phyloP scores from a whole-genome alignment of 1,140 invertebrate species.

The Pemphigus obesinymphae region DNA sequence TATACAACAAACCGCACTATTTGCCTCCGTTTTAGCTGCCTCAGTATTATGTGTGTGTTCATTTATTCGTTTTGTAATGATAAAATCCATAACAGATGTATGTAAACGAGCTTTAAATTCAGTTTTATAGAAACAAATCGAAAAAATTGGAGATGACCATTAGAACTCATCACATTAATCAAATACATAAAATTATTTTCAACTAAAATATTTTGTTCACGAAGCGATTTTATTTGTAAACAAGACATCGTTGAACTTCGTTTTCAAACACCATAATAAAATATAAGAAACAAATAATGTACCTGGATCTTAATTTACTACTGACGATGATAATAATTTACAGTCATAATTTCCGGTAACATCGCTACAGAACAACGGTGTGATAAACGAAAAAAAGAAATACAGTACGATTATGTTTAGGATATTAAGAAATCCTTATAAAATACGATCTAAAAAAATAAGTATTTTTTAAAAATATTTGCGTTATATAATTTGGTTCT shows the following conservation, averaged over 20 bases:
- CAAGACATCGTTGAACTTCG: neutral
- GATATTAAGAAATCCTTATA: too few relatives aligned
- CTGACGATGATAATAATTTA: neutral
- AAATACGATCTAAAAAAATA: too few relatives aligned
- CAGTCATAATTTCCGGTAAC: neutral
- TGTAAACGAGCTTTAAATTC: neutral
- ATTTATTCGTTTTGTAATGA: neutral
- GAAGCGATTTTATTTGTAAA: neutral
- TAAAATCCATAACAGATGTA: neutral
- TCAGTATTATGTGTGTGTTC: neutral
- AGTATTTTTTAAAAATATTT: too few relatives aligned
- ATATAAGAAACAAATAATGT: neutral
- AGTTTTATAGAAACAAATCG: neutral
- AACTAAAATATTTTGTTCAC: neutral
- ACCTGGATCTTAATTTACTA: neutral
- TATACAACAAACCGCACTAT: neutral
- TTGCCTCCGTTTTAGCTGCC: neutral
- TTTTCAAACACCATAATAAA: neutral
- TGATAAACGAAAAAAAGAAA: too few relatives aligned
- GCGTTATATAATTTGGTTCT: too few relatives aligned
- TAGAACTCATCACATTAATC: neutral
- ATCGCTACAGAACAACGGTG: too few relatives aligned
- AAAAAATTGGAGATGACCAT: neutral
- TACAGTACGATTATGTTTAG: too few relatives aligned
- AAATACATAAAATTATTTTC: neutral